phyloP scores from a whole-genome alignment of 2,113 vertebrate genomes.

The Fukomys damarensis region DNA sequence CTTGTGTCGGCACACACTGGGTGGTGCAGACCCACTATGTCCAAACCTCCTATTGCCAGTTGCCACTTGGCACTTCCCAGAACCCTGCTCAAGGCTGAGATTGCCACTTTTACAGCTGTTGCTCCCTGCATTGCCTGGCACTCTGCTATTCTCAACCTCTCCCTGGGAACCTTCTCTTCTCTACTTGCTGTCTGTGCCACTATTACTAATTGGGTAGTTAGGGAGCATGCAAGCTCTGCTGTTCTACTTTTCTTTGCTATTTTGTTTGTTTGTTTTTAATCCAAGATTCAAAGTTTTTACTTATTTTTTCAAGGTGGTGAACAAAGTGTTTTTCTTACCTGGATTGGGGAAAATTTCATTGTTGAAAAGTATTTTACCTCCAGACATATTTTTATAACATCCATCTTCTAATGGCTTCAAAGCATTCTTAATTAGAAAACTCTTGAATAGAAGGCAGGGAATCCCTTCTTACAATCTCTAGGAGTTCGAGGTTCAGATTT shows the following conservation, averaged over 20 bases:
- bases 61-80: neutral
- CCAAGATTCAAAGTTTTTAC: neutral
- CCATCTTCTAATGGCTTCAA: constrained; percentile 7
- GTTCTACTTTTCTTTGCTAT: neutral
- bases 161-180: neutral
- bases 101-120: neutral
- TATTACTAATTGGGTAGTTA: neutral
- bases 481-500: neutral
- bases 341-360: neutral
- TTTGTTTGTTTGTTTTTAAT: neutral
- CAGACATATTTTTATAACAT: neutral
- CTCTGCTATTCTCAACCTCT: neutral
- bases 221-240: neutral
- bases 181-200: neutral
- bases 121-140: neutral
- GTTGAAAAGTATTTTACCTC: neutral
- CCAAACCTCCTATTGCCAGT: neutral
- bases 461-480: neutral
- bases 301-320: neutral
- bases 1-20: neutral
- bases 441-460: neutral
- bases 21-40: neutral
- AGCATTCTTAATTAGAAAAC: constrained; percentile 30
- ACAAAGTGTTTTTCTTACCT: neutral
- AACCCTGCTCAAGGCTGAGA: neutral